phyloP scores from a whole-genome alignment of 2,888 invertebrate genomes.

The Polyommatus icarus region DNA sequence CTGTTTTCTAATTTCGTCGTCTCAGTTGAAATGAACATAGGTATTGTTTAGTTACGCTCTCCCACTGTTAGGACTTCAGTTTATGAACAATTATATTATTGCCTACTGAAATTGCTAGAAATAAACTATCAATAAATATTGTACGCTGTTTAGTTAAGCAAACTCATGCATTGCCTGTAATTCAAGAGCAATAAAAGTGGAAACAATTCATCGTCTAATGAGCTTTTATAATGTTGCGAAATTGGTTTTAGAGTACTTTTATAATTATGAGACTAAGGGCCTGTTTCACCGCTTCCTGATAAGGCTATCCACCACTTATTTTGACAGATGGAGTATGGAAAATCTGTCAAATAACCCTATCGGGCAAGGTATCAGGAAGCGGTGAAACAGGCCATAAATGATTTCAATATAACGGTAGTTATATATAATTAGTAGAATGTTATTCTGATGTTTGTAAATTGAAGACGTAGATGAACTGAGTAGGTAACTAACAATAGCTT shows the following conservation, averaged over 20 bases:
- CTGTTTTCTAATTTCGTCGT: too few species aligned
- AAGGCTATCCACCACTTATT: too few species aligned
- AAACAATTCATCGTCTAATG: not conserved
- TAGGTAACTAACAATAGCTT: too few species aligned
- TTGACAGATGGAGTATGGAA: too few species aligned
- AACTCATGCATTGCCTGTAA: not conserved
- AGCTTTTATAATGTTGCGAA: not conserved
- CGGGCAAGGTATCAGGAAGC: too few species aligned
- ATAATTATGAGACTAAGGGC: not conserved
- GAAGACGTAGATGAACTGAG: not conserved
- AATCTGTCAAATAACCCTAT: too few species aligned
- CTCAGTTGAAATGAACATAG: too few species aligned
- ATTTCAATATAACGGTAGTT: not conserved
- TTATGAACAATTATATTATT: not conserved
- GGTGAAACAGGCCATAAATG: too few species aligned
- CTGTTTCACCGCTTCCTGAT: too few species aligned
- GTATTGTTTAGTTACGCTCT: too few species aligned
- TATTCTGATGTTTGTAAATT: not conserved
- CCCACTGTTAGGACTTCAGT: too few species aligned
- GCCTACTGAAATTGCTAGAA: not conserved
- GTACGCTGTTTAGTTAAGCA: not conserved
- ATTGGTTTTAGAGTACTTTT: not conserved
- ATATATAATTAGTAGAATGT: too few species aligned
- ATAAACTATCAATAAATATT: not conserved
- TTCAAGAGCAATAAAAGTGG: not conserved